These are phyloP conservation scores for Parapristionchus giblindavisi DNA, from an alignment of 2,888 invertebrate species.

Conservation along the genomic window DNA sequence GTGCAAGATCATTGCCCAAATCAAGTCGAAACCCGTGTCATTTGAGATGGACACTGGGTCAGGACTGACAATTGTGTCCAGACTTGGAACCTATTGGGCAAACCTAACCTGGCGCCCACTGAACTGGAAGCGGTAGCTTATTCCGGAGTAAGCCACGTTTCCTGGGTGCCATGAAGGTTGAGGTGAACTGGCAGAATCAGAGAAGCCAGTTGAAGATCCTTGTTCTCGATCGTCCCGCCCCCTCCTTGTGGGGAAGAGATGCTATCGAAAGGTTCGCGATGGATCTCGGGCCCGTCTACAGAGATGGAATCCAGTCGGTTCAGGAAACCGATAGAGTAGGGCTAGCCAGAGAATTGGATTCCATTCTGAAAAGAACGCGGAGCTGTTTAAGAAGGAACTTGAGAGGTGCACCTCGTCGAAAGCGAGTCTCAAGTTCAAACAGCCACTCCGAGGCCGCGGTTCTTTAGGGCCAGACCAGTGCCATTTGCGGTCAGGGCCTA, in stretches of 20 bases:
- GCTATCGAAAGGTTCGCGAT: slow-evolving; percentile 23
- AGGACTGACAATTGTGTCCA: slow-evolving; percentile 2
- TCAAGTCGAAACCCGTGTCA: not conserved
- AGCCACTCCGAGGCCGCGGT: not conserved
- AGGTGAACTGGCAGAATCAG: not conserved
- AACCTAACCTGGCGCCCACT: not conserved
- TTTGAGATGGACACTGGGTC: slow-evolving; percentile 37
- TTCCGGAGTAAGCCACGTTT: slow-evolving; percentile 24
- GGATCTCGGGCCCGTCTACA: slow-evolving; percentile 31
- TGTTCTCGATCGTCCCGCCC: slow-evolving; percentile 11
- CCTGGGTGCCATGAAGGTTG: slow-evolving; percentile 17
- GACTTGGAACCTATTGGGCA: slow-evolving; percentile 26
- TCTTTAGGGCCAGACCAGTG: slow-evolving; percentile 6
- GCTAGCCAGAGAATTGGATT: slow-evolving; percentile 1
- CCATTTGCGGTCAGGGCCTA: slow-evolving; percentile 11
- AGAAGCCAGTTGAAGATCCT: not conserved
- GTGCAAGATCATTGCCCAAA: not conserved
- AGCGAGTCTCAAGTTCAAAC: slow-evolving; percentile 27
- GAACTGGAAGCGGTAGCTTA: not conserved
- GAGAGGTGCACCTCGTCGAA: slow-evolving; percentile 27
- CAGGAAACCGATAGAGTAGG: not conserved
- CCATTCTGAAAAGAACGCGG: not conserved
- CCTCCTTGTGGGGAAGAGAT: slow-evolving; percentile 33
- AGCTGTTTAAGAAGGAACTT: slow-evolving; percentile 13
- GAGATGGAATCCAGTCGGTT: not conserved